phyloP scores from a whole-genome alignment of 2,113 vertebrate genomes.

The Andinoacara biseriatus region DNA sequence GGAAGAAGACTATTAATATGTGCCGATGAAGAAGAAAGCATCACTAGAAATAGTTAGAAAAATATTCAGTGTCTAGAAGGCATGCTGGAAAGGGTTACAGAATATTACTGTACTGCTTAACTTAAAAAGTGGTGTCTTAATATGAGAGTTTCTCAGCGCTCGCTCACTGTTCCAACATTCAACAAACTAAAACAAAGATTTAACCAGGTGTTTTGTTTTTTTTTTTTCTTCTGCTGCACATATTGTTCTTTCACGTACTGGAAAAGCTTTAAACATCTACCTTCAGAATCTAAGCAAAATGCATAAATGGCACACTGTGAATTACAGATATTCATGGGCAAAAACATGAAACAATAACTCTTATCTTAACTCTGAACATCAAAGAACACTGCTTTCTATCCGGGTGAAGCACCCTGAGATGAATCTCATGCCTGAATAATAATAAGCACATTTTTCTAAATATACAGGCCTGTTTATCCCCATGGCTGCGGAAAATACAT shows the following conservation, averaged over 20 bases:
- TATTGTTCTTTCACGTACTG: not conserved
- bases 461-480: constrained; percentile 71
- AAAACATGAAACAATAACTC: constrained; percentile 53
- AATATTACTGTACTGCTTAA: not conserved
- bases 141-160: not conserved
- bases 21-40: not conserved
- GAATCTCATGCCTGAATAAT: constrained; percentile 64
- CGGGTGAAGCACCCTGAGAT: constrained; percentile 49
- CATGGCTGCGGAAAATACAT: constrained; percentile 63
- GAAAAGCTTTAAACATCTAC: constrained; percentile 1
- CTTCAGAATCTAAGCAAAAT: not conserved
- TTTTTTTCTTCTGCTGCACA: not conserved
- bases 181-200: constrained; percentile 23
- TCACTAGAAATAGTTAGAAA: not conserved
- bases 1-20: not conserved
- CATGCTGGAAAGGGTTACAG: not conserved
- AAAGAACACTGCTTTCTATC: constrained; percentile 52
- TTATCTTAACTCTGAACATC: constrained; percentile 63
- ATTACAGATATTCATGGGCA: constrained; percentile 34
- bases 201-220: not conserved
- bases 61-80: not conserved
- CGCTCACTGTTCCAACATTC: not conserved
- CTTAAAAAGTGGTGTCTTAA: constrained; percentile 5
- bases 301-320: constrained; percentile 32
- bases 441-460: constrained; percentile 64